Evolutionary conservation across 2,888 invertebrate species (phyloP), one percentile per base, ranked within the genome.

Genomic region (Caradrina kadenii): DNA sequence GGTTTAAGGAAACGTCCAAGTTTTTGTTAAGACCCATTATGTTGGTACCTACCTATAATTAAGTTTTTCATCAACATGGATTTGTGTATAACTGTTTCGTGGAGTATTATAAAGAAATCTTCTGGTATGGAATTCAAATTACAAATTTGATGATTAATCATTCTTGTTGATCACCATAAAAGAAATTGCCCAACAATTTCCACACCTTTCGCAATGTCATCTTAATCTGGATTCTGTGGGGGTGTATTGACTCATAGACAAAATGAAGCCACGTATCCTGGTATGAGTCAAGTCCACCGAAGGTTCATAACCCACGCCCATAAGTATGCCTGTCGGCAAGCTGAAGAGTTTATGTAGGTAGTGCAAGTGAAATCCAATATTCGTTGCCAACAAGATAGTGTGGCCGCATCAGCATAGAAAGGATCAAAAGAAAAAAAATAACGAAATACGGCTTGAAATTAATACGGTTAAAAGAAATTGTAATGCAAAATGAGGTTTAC

Each of bases 211-310:
- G 73, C 58, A 86, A 83, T 78, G 64, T 67, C 73, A 35, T 73
- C 67, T 76, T 56, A 74, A 78, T 76, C 76, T 77, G 79, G 84
- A 76, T 80, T 61, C 75, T 84, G 85, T 86, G 89, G 87, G 85
- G 89, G 88, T 87, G 87, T 80, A 86, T 91, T 91, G 90, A 87
- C 88, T 91, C 91, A 86, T 88, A 81, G 82, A 80, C 75, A 84
- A 86, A n/a, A 86, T 85, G 81, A 80, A 82, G 76, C 84, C 85
- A 87, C 63, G 73, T 86, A 87, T 88, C 86, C 87, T 86, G 84
- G 81, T 88, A 77, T 88, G 90, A 91, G 81, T 91, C 89, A 91
- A 79, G 78, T 76, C 78, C 80, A 84, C 83, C 77, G 83, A 77
- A 86, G 85, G 83, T 82, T 69, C 79, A 84, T 86, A 82, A 86